Conservation (phyloP, 53 echinoderm and acorn worm genomes). For the Temnopleurus reevesii region DNA sequence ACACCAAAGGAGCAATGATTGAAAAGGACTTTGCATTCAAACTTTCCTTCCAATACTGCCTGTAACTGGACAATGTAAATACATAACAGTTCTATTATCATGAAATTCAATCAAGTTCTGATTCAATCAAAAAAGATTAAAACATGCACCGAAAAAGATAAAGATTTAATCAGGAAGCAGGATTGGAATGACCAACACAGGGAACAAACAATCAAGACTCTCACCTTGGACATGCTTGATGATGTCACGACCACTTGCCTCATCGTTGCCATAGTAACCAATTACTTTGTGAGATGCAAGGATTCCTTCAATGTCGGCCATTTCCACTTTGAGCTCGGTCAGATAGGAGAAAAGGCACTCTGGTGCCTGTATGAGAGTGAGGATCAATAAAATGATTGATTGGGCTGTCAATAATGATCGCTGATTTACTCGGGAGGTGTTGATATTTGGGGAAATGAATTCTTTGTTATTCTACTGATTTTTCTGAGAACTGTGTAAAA, state of each 20-base stretch:
- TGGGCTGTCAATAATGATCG: too few species aligned
- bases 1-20: too few species aligned
- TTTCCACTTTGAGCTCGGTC: constrained; percentile 73
- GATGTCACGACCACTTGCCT: constrained; percentile 36
- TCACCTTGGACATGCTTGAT: constrained; percentile 59
- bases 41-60: too few species aligned
- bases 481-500: too few species aligned
- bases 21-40: too few species aligned
- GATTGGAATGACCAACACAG: not conserved
- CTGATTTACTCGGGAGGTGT: too few species aligned
- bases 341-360: constrained; percentile 74
- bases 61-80: too few species aligned
- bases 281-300: constrained; percentile 65
- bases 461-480: too few species aligned
- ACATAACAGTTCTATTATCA: too few species aligned
- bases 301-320: constrained; percentile 64
- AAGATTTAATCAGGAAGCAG: not conserved
- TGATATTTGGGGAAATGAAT: too few species aligned
- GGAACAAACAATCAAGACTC: not conserved
- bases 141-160: not conserved
- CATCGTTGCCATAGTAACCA: constrained; percentile 45
- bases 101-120: too few species aligned
- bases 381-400: not conserved
- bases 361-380: constrained; percentile 69
- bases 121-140: not conserved